Evolutionary conservation across 2,888 invertebrate genomes (phyloP).

Genomic region (Tethea ocularis): DNA sequence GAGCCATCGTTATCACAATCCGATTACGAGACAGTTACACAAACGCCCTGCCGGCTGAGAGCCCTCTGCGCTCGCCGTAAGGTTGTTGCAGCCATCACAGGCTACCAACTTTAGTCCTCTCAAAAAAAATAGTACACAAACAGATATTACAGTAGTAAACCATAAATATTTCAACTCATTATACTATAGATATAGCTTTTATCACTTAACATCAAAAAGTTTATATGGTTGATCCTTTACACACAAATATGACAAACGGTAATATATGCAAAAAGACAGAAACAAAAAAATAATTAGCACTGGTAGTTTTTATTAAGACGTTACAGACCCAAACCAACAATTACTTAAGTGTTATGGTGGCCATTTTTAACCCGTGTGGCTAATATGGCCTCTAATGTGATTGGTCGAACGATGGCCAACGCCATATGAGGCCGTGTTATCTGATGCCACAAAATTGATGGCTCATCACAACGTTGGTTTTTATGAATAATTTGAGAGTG

Average conservation of each 20-base stretch:
- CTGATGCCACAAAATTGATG: constrained; percentile 50
- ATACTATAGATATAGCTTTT: too few relatives aligned
- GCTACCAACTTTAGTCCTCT: too few relatives aligned
- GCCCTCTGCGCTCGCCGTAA: too few relatives aligned
- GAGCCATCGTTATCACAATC: too few relatives aligned
- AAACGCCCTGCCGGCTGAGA: too few relatives aligned
- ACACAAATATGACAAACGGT: constrained; percentile 19
- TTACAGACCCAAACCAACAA: constrained; percentile 47
- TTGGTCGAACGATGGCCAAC: constrained; percentile 38
- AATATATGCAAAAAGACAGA: constrained; percentile 10
- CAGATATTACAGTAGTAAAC: too few relatives aligned
- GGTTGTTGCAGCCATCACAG: too few relatives aligned
- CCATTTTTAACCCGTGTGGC: constrained; percentile 53
- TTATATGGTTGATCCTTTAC: constrained; percentile 6
- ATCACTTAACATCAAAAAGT: not conserved
- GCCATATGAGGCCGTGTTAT: constrained; percentile 34
- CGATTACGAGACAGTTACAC: too few relatives aligned
- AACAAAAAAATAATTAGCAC: constrained; percentile 40
- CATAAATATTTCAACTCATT: too few relatives aligned
- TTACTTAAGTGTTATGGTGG: constrained; percentile 46
- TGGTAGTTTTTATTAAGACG: constrained; percentile 61
- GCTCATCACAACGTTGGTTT: constrained; percentile 29
- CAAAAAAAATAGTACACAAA: too few relatives aligned
- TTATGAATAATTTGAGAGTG: constrained; percentile 31
- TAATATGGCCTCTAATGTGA: constrained; percentile 60